phyloP scores from a whole-genome alignment of 2,888 invertebrate species.

The Mantis religiosa region DNA sequence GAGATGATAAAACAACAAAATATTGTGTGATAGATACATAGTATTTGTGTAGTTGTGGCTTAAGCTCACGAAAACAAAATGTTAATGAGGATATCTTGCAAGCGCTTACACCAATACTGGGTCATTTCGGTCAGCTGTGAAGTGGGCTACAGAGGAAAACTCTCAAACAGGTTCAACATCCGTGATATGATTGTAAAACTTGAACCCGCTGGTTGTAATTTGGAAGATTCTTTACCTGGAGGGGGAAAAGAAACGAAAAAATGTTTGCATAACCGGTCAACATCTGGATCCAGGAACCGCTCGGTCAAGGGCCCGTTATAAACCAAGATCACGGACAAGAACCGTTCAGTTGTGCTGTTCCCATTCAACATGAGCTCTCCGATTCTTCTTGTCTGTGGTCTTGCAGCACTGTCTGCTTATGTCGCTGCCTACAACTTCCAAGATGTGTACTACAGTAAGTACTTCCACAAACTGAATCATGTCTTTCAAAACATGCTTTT shows the following conservation, averaged over 20 bases:
- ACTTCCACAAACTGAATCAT: too few relatives aligned
- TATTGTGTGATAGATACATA: background rate
- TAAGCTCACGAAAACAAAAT: background rate
- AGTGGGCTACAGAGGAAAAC: background rate
- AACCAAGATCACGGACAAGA: background rate
- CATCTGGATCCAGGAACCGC: background rate
- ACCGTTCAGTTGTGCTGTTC: background rate
- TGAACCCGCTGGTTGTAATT: background rate
- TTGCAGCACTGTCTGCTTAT: background rate
- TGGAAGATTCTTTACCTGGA: background rate
- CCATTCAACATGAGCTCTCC: background rate
- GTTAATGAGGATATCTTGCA: background rate
- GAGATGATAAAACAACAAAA: background rate
- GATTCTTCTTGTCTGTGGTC: background rate
- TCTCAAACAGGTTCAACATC: background rate
- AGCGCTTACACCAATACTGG: background rate
- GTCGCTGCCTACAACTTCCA: background rate
- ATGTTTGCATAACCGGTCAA: background rate
- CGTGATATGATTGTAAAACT: background rate
- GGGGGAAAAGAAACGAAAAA: background rate
- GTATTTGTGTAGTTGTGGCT: background rate
- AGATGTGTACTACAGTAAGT: background rate
- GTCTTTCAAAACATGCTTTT: too few relatives aligned
- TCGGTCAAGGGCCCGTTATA: background rate
- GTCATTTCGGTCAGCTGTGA: background rate